Evolutionary conservation across 2,797 vertebrate genomes (phyloP), one percentile per base, ranked within the genome.

Genomic region (Tympanoctomys barrerae): DNA sequence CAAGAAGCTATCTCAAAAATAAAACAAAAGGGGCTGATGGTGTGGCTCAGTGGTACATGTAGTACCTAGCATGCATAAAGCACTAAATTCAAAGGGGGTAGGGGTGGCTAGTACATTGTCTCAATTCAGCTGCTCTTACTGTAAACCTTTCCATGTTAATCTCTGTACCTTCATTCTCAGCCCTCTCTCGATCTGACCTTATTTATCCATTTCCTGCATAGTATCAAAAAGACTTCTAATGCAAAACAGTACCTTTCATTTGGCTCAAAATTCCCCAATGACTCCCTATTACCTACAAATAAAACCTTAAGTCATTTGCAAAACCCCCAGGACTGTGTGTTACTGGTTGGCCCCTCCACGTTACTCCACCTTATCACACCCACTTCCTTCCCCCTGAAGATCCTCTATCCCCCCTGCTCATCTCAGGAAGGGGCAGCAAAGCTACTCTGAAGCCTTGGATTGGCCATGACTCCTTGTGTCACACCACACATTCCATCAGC

Each of bases 171-270:
- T 80, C 33, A 66, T 46, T 70, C 52, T 82, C 75, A 88, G 59
- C 16, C 10, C 13, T 78, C 64, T 95, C 57, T 86, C 68, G 68
- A 1, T 22, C 9, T 71, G 22, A 11, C n/a, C 36, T 77, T 61
- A 49, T 70, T 26, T 26, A 36, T 84, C 86, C 59, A 77, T 68
- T 92, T 71, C 70, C 59, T 94, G 42, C 16, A 31, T 16, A 31
- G 64, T 39, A 57, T 28, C 73, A 89, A 59, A 70, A 93, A 79
- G 75, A 39, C 70, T 85, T 88, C 78, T 82, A 85, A 92, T 61
- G 71, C 64, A 89, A 96, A 93, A 66, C 33, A 28, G 0, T 61
- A n/a, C 46, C 39, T 95, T 66, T 86, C 11, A 59, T 42, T n/a
- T 66, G 73, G 46, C 66, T 73, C 94, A 82, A 75, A 88, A 57